A percentile compares a stretch with the other conserved stretches of the same genome.
Evolutionary conservation across 2,797 vertebrate species (phyloP).

Genomic region (Sebastes goodei): DNA sequence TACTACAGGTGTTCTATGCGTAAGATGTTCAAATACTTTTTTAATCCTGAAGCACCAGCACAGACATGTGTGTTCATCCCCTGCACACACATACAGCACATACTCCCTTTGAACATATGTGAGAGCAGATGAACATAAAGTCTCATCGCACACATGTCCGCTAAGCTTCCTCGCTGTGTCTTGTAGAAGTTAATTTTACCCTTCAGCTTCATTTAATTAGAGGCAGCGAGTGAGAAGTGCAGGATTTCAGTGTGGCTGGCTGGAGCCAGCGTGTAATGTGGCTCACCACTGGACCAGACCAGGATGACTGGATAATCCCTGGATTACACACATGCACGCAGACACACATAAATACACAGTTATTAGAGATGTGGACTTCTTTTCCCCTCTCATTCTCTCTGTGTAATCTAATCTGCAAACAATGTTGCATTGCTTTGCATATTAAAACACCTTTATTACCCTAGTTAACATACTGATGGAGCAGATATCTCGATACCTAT

Average conservation of each 20-base stretch:
- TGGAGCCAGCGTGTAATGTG: slow-evolving; percentile 62
- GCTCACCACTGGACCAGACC: slow-evolving; percentile 56
- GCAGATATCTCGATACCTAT: not conserved
- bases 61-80: not conserved
- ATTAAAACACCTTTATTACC: not conserved
- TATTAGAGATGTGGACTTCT: slow-evolving; percentile 12
- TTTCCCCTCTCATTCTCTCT: not conserved
- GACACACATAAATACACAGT: slow-evolving; percentile 1
- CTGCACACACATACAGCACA: not conserved
- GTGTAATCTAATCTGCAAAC: slow-evolving; percentile 6
- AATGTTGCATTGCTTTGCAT: not conserved
- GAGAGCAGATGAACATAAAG: slow-evolving; percentile 23
- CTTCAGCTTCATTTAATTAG: slow-evolving; percentile 78
- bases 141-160: slow-evolving; percentile 5
- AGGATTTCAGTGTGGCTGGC: slow-evolving; percentile 68
- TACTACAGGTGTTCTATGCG: slow-evolving; percentile 20
- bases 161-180: slow-evolving; percentile 31
- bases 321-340: slow-evolving; percentile 53
- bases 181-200: slow-evolving; percentile 65
- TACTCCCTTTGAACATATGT: slow-evolving; percentile 8
- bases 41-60: not conserved
- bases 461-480: not conserved
- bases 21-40: slow-evolving; percentile 18
- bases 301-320: slow-evolving; percentile 61
- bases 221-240: slow-evolving; percentile 68